Evolutionary conservation across 2,113 vertebrate species (phyloP).

Genomic region (Bostrychus sinensis): DNA sequence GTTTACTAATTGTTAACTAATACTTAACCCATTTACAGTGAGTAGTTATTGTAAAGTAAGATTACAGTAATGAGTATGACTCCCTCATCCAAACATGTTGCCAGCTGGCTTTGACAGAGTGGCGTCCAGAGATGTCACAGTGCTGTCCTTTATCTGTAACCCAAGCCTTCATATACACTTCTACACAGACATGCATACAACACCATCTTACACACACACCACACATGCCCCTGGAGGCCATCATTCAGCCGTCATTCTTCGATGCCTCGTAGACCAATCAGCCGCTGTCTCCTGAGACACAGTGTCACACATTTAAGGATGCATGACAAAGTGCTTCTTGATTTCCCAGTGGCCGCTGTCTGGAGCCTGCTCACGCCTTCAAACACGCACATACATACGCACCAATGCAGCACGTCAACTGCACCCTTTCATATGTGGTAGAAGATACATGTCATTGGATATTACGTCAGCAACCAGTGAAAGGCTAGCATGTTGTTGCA

Average conservation of each 20-base stretch:
- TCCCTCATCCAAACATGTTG: slow-evolving; percentile 67
- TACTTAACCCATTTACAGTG: too few relatives aligned
- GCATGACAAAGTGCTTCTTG: slow-evolving; percentile 85
- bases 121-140: slow-evolving; percentile 74
- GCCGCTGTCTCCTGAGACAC: slow-evolving; percentile 76
- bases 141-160: slow-evolving; percentile 74
- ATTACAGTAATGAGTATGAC: slow-evolving; percentile 44
- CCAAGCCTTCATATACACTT: slow-evolving; percentile 52
- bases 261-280: slow-evolving; percentile 82
- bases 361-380: slow-evolving; percentile 64
- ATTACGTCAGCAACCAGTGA: slow-evolving; percentile 49
- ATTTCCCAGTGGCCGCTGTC: slow-evolving; percentile 84
- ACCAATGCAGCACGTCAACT: slow-evolving; percentile 32
- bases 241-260: slow-evolving; percentile 79
- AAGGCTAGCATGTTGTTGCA: slow-evolving; percentile 8
- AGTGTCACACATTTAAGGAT: slow-evolving; percentile 84
- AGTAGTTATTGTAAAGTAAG: too few relatives aligned
- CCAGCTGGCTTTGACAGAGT: slow-evolving; percentile 76
- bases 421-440: slow-evolving; percentile 54
- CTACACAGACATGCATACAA: slow-evolving; percentile 22
- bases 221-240: slow-evolving; percentile 66
- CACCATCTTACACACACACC: slow-evolving; percentile 37
- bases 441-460: slow-evolving; percentile 54
- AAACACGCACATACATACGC: slow-evolving; percentile 41
- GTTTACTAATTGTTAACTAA: too few relatives aligned